Conservation (phyloP, 2,113 vertebrate genomes). For the Ahaetulla prasina region DNA sequence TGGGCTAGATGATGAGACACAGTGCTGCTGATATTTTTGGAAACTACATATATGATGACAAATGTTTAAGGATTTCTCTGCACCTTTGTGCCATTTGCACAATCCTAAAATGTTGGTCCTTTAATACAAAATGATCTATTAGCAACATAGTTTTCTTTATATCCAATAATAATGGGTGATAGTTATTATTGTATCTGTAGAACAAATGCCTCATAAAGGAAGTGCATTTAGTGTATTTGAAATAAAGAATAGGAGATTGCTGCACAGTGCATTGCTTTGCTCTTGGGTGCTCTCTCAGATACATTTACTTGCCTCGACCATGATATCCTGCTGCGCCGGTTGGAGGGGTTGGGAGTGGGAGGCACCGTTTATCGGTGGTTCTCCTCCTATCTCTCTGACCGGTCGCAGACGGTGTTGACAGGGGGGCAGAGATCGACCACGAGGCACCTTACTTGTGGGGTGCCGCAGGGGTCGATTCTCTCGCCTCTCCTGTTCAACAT, state of each 20-base stretch:
- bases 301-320: background rate
- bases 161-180: slow-evolving; percentile 32
- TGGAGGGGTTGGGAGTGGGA: too few relatives aligned
- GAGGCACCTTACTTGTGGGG: too few relatives aligned
- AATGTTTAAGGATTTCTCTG: background rate
- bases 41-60: slow-evolving; percentile 31
- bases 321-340: too few relatives aligned
- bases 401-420: too few relatives aligned
- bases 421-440: too few relatives aligned
- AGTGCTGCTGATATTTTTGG: background rate
- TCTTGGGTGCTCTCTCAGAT: background rate
- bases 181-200: slow-evolving; percentile 34
- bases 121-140: slow-evolving; percentile 1
- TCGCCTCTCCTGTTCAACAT: too few relatives aligned
- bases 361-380: too few relatives aligned
- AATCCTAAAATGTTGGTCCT: background rate
- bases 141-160: slow-evolving; percentile 34
- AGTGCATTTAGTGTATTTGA: slow-evolving; percentile 4
- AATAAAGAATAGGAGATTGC: background rate
- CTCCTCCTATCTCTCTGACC: too few relatives aligned
- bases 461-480: too few relatives aligned
- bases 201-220: slow-evolving; percentile 19
- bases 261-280: background rate
- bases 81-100: background rate
- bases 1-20: background rate